Conservation (phyloP, 2,888 invertebrate species). For the Sclerodermus sp. region DNA sequence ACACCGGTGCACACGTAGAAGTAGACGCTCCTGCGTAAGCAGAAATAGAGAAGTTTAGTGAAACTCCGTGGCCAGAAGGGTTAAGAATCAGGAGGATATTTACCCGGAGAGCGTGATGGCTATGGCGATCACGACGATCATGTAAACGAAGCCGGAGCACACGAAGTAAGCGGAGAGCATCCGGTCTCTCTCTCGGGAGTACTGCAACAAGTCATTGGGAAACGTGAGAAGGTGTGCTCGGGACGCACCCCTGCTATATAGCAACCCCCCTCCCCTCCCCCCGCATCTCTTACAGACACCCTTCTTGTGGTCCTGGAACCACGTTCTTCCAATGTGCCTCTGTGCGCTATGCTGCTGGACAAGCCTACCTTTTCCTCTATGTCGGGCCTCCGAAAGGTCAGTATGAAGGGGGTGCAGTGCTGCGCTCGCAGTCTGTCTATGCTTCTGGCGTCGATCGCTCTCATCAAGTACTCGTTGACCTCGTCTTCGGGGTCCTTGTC, state of each 20-base stretch:
- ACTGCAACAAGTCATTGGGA: conserved; percentile 69
- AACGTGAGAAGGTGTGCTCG: no score
- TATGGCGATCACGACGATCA: conserved; percentile 71
- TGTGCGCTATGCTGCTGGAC: no score
- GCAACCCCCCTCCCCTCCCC: no score
- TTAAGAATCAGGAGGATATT: conserved; percentile 10
- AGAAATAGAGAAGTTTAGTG: no score
- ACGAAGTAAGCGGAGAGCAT: conserved; percentile 86
- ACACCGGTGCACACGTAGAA: conserved; percentile 49
- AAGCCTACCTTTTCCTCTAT: conserved; percentile 87
- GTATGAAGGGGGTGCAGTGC: conserved; percentile 82
- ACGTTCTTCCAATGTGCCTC: no score
- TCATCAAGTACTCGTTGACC: conserved; percentile 94
- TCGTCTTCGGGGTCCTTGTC: conserved; percentile 87
- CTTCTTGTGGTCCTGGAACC: no score
- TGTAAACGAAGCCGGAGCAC: conserved; percentile 75
- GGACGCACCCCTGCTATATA: no score
- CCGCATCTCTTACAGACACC: no score
- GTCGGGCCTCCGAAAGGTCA: conserved; percentile 79
- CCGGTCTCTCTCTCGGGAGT: conserved; percentile 77
- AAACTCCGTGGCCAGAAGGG: no score
- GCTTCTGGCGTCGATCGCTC: conserved; percentile 93
- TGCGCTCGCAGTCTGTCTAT: conserved; percentile 86
- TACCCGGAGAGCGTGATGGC: conserved; percentile 68
- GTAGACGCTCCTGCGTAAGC: conserved; percentile 50